These are phyloP conservation scores for Lophochroa leadbeateri DNA, from an alignment of 2,113 vertebrate species.

Conservation along the genomic window DNA sequence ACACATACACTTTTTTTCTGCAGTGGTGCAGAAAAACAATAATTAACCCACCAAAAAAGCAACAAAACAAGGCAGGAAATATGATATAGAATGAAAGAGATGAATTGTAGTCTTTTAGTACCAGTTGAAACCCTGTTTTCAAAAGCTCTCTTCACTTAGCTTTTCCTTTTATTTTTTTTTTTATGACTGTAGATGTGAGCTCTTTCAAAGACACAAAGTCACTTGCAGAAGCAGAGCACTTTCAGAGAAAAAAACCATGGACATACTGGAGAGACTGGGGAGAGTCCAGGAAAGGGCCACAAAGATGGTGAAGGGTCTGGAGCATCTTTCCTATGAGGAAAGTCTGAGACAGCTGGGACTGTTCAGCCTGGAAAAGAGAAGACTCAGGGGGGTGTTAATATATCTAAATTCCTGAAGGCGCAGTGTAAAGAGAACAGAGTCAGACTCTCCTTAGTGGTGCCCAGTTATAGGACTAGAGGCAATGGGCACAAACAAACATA, in stretches of 20 bases:
- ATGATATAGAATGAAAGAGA: neutral
- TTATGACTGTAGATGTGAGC: neutral
- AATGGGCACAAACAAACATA: neutral
- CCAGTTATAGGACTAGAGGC: neutral
- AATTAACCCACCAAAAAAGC: fast-evolving
- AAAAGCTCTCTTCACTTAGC: neutral
- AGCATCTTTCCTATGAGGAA: neutral
- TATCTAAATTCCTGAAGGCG: neutral
- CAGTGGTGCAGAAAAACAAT: neutral
- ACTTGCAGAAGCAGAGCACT: neutral
- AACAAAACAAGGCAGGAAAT: neutral
- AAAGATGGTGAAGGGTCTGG: neutral
- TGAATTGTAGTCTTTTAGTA: neutral
- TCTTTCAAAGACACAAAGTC: neutral
- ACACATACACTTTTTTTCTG: neutral
- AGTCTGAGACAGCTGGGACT: neutral
- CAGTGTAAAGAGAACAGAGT: neutral
- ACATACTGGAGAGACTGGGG: neutral
- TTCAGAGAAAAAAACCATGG: neutral
- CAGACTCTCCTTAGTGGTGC: neutral
- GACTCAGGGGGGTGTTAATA: fast-evolving
- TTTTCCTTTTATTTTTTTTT: neutral
- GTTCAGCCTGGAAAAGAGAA: neutral
- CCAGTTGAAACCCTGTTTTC: neutral
- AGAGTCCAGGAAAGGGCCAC: neutral